Conservation (phyloP, 2,797 vertebrate genomes). For the Cercopithecus mitis region DNA sequence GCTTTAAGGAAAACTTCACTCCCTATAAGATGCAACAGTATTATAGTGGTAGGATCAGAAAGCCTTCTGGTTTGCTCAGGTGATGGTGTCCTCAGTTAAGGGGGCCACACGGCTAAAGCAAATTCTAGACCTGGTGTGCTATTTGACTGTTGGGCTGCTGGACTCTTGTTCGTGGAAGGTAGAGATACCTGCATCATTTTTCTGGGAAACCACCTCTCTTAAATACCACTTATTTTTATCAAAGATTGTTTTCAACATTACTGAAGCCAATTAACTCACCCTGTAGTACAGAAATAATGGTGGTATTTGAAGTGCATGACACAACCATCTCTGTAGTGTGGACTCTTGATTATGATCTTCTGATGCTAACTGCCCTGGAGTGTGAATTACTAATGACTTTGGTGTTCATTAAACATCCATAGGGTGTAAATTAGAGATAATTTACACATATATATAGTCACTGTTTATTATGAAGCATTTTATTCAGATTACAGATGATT, state of each 20-base stretch:
- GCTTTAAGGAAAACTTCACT: not conserved
- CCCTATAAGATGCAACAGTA: not conserved
- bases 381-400: not conserved
- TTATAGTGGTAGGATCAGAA: not conserved
- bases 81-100: not conserved
- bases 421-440: not conserved
- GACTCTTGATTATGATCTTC: not conserved
- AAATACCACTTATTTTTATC: not conserved
- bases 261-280: not conserved
- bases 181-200: not conserved
- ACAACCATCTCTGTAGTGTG: not conserved
- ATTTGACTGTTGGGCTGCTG: not conserved
- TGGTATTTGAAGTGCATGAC: not conserved
- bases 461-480: not conserved
- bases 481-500: not conserved
- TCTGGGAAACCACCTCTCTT: not conserved
- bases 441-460: not conserved
- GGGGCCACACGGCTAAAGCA: not conserved
- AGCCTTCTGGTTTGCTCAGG: not conserved
- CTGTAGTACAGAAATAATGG: not conserved
- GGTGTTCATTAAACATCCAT: not conserved
- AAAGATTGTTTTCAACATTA: not conserved
- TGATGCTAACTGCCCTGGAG: not conserved
- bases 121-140: not conserved
- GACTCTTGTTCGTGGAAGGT: not conserved